Evolutionary conservation across 2,888 invertebrate genomes (phyloP), one percentile per base, ranked within the genome.

Genomic region (Anaspis maculata): DNA sequence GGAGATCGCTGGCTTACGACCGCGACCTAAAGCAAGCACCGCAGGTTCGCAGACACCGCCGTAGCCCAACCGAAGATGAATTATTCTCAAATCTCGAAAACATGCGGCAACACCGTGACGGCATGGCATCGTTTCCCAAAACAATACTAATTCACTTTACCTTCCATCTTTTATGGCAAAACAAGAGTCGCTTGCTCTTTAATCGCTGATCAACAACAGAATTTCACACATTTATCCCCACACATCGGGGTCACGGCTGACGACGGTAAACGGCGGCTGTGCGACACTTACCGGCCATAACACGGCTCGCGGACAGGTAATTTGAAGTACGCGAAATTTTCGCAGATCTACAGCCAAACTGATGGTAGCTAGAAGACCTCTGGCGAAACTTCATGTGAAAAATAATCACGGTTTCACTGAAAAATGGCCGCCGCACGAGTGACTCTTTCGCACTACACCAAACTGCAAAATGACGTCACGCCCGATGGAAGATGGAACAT

Each of bases 251-350:
- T 62, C 62, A 61, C 59, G 58, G 61, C 49, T 57, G 57, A 49
- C 54, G 54, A 40, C 39, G 39, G 39, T 32, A 34, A 51, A 50
- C 56, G 52, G 49, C 52, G 54, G 32, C 33, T 30, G 46, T 49
- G 52, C 50, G 68, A 69, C 70, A 79, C 80, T 80, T 79, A 80
- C 80, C 80, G 80, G 81, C 81, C 82, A 82, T 82, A 78, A 78
- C 80, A 79, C 56, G 53, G 44, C 47, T 52, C 46, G 51, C 51
- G 52, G 55, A 46, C 50, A 51, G 47, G 45, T 41, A 49, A 41
- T 49, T 47, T 41, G 41, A 49, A 48, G 37, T 32, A 25, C 30
- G 32, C 32, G 30, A 55, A 49, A 54, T 52, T 51, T 55, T 54
- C 34, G 53, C 42, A 27, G 49, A 49, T 39, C 46, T 45, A 43